Conservation (phyloP, 2,113 vertebrate species). For the Accipiter virgatus region DNA sequence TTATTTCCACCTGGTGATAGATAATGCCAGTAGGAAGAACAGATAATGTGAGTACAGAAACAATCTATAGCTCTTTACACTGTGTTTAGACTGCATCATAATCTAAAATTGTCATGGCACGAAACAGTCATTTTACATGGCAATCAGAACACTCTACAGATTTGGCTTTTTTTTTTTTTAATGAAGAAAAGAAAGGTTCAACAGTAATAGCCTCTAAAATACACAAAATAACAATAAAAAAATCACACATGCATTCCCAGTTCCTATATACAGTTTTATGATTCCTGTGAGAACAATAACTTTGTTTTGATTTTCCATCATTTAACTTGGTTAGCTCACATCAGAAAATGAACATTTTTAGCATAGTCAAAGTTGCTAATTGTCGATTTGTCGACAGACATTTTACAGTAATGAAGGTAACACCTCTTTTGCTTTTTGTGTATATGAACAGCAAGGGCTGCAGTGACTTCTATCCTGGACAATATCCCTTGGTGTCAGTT, state of each 20-base stretch:
- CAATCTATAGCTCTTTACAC: background rate
- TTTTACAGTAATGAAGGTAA: background rate
- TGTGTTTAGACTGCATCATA: background rate
- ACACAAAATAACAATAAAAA: background rate
- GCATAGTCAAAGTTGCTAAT: background rate
- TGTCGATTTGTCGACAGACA: background rate
- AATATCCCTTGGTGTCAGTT: background rate
- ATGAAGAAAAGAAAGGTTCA: background rate
- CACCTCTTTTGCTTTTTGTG: background rate
- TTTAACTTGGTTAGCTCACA: background rate
- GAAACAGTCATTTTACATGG: background rate
- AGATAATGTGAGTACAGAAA: background rate
- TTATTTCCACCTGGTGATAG: background rate
- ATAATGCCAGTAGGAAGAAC: background rate
- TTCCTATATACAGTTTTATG: background rate
- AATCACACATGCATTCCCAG: background rate
- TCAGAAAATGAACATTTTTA: background rate
- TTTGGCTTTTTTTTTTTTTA: background rate
- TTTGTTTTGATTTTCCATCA: background rate
- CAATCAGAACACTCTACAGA: background rate
- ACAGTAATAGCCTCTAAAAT: background rate
- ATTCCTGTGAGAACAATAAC: background rate
- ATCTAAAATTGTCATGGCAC: background rate
- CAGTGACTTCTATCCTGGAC: background rate
- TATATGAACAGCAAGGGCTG: background rate